Evolutionary conservation across 2,797 vertebrate species (phyloP), one percentile per base, ranked within the genome.

Genomic region (Chromis chromis): DNA sequence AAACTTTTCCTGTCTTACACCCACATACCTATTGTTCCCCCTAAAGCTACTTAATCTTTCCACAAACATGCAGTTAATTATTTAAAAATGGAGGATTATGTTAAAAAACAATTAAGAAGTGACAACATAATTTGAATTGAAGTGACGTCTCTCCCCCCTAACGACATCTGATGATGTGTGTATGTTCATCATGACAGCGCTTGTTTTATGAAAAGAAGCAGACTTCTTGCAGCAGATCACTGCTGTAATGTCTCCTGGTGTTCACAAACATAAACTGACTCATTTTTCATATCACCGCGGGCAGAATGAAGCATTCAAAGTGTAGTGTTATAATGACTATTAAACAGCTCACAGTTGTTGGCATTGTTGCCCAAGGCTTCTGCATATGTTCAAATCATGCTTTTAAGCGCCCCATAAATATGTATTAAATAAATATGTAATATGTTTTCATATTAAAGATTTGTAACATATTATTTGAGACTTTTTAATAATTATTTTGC

Each of bases 211-310:
- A 19, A 78, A 57, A 54, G 1, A 61, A 27, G 1, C 36, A 10
- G 10, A 75, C 21, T 33, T 74, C 39, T 56, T 67, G 54, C 21
- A 61, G 57, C 55, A 63, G 53, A 79, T 64, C 40, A 72, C 48
- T 67, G 64, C 73, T 46, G 8, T 62, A 33, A 71, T 33, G 73
- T 81, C 53, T 79, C 24, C 33, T 64, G 61, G 61, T 3, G 19
- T 78, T 81, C 28, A 64, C 71, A 70, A 77, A 84, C 69, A 75
- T 71, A 71, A 82, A 65, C 36, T 57, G 44, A 86, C 65, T 85
- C 52, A 79, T 81, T 68, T 81, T 59, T 84, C 6, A 69, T 74
- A 60, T 68, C 13, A 80, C 53, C 6, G 1, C 39, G 24, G 78
- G 73, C 28, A 65, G 49, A 66, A 57, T 69, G 9, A 79, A 66